Evolutionary conservation across 2,797 vertebrate species (phyloP), one percentile per base, ranked within the genome.

Genomic region (Sebastes minor): DNA sequence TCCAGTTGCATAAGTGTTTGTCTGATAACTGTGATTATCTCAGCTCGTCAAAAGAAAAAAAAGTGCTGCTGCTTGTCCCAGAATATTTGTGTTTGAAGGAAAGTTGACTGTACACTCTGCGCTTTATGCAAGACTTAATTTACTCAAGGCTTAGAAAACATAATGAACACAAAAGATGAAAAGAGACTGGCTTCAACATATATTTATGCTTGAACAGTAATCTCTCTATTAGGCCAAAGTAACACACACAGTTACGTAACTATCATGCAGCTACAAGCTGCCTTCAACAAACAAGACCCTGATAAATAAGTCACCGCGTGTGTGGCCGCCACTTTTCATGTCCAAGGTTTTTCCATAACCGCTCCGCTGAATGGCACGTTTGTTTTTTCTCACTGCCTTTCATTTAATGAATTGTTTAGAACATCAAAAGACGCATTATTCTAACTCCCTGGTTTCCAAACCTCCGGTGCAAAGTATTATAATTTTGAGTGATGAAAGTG

Each of bases 391-490:
- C 78, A 46, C 79, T 80, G 81, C 78, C 86, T 94, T 92, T 91
- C 65, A 90, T 91, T 89, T 85, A 92, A 81, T 88, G 89, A 83
- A 80, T 92, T 89, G 85, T 92, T 93, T 89, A 87, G 76, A 92
- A 93, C 89, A 92, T 94, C 92, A 93, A 93, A 94, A 91, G 90
- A 57, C 72, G 46, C 84, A 92, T 93, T 91, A 89, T 89, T 86
- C 71, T 49, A 73, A 76, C 65, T 46, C 89, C 74, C 82, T 81
- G 73, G 81, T 82, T 89, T 86, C 72, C 80, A 68, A 82, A 76
- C 55, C 87, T 70, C 71, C 5, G n/a, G 76, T 82, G 82, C 69
- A 90, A 78, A 83, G 77, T 80, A 81, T 90, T 82, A 84, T 84
- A 84, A 89, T 91, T 88, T 71, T 79, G 74, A 82, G 81, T 89